Evolutionary conservation across 2,888 invertebrate species (phyloP).

Genomic region (Cylloceria caligata): DNA sequence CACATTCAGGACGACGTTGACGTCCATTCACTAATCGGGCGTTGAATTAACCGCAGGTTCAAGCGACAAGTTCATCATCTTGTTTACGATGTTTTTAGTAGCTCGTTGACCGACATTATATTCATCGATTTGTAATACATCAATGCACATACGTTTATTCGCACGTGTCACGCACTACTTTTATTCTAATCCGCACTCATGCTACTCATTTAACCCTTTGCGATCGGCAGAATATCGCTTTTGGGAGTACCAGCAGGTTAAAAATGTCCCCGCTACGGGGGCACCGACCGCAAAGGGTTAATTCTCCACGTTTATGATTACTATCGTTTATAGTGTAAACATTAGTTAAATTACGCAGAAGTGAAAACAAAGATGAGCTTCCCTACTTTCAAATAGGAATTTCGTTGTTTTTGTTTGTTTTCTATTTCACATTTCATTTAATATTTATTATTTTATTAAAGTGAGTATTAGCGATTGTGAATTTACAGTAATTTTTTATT

Average conservation of each 20-base stretch:
- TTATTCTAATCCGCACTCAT: not conserved
- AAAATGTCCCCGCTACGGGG: no score
- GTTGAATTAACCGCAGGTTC: slow-evolving; percentile 68
- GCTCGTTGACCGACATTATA: slow-evolving; percentile 60
- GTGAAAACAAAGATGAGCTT: not conserved
- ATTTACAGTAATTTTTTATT: no score
- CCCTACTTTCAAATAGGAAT: not conserved
- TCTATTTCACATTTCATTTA: not conserved
- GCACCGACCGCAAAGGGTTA: no score
- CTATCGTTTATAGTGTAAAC: not conserved
- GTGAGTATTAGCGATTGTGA: not conserved
- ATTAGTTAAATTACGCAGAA: not conserved
- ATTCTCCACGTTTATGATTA: not conserved
- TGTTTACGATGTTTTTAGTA: slow-evolving; percentile 18
- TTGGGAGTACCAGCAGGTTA: no score
- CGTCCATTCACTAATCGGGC: slow-evolving; percentile 13
- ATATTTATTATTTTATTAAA: not conserved
- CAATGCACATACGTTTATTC: slow-evolving; percentile 11
- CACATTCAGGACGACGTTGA: slow-evolving; percentile 34
- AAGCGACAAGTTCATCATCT: slow-evolving; percentile 74
- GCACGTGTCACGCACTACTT: slow-evolving; percentile 11
- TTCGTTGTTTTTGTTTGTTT: not conserved
- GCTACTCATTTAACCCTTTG: not conserved
- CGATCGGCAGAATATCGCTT: no score
- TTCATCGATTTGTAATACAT: slow-evolving; percentile 5